Conservation (phyloP, 2,888 invertebrate species). For the Onchidella celtica region DNA sequence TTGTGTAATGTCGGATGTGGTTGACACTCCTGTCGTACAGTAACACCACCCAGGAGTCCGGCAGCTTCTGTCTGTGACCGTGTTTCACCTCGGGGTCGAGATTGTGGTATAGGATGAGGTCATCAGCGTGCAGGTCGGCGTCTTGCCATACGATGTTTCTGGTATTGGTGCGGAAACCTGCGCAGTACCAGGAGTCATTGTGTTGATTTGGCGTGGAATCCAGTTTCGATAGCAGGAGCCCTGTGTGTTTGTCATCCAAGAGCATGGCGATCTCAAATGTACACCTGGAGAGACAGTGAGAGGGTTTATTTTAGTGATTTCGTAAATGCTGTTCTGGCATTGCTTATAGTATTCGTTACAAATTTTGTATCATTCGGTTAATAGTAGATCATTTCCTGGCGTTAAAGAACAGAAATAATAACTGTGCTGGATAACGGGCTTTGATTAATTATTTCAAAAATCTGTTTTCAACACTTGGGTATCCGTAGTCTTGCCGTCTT, state of each 20-base stretch:
- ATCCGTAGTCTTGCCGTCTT: no score
- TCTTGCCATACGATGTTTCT: conserved; percentile 71
- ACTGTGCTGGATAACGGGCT: no score
- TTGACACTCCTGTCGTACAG: conserved; percentile 63
- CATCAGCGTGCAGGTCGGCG: conserved; percentile 66
- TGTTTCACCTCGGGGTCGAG: conserved; percentile 42
- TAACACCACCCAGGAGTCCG: conserved; percentile 65
- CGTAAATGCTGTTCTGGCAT: not conserved
- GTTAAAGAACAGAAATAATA: no score
- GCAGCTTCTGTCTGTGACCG: conserved; percentile 4
- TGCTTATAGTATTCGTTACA: not conserved
- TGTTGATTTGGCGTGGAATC: conserved; percentile 49
- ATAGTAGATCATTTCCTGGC: no score
- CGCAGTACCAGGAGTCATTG: conserved; percentile 63
- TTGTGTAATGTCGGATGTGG: conserved; percentile 62
- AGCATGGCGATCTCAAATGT: conserved; percentile 60
- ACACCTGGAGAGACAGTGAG: conserved; percentile 30
- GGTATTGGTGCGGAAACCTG: conserved; percentile 63
- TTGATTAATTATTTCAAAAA: no score
- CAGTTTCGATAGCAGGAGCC: conserved; percentile 57
- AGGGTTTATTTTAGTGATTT: not conserved
- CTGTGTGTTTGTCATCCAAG: conserved; percentile 61
- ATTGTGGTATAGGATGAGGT: conserved; percentile 67
- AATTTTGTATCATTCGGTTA: no score
- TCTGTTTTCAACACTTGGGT: no score